phyloP scores from a whole-genome alignment of 2,888 invertebrate species.

The Agapetus fuscipes region DNA sequence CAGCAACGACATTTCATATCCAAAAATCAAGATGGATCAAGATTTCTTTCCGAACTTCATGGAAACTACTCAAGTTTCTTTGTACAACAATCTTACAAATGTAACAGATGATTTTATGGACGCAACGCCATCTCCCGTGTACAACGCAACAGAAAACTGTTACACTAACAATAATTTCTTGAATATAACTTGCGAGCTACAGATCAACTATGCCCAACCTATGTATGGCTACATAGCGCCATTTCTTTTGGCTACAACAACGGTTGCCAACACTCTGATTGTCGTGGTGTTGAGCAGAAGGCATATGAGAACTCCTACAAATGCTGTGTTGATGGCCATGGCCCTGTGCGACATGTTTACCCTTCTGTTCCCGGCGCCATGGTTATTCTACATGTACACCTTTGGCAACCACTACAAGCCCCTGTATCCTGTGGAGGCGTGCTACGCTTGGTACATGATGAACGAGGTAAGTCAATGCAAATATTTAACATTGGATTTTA shows the following conservation, averaged over 20 bases:
- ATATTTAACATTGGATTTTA: no score
- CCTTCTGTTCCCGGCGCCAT: conserved; percentile 80
- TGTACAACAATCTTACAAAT: no score
- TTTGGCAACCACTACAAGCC: conserved; percentile 80
- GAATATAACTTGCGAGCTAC: conserved; percentile 58
- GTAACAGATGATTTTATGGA: no score
- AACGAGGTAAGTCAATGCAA: conserved; percentile 53
- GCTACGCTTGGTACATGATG: conserved; percentile 72
- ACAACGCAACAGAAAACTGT: no score
- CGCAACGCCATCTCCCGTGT: no score
- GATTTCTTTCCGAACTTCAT: not conserved
- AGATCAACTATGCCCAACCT: conserved; percentile 56
- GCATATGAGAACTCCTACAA: conserved; percentile 89
- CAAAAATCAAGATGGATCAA: not conserved
- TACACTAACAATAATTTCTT: no score
- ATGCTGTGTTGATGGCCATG: conserved; percentile 91
- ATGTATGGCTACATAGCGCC: conserved; percentile 74
- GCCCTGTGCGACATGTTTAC: conserved; percentile 93
- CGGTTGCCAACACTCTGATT: conserved; percentile 84
- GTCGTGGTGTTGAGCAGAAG: conserved; percentile 81
- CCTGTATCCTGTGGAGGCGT: conserved; percentile 62
- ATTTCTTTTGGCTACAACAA: conserved; percentile 73
- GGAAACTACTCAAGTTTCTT: no score
- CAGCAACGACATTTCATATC: not conserved
- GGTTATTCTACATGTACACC: conserved; percentile 88